Conservation (phyloP, 2,888 invertebrate species). For the Tethea ocularis region DNA sequence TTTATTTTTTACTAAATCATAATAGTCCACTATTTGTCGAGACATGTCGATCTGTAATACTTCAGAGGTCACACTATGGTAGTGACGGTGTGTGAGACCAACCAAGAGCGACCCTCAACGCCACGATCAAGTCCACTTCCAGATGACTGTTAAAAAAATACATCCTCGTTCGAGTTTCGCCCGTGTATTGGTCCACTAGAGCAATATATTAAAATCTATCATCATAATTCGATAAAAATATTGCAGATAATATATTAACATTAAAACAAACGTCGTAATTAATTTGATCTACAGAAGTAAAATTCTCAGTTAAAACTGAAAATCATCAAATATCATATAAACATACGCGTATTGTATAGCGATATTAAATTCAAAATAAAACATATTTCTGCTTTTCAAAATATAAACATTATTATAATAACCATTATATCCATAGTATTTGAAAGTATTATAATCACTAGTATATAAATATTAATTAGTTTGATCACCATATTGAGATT, state of each 20-base stretch:
- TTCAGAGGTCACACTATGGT: conserved; percentile 8
- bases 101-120: conserved; percentile 9
- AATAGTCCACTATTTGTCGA: not conserved
- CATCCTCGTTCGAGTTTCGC: conserved; percentile 32
- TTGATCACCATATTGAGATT: conserved; percentile 45
- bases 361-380: conserved; percentile 54
- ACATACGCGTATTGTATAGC: conserved; percentile 41
- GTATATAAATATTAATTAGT: conserved; percentile 47
- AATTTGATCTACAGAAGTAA: conserved; percentile 50
- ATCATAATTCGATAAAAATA: conserved; percentile 57
- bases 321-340: conserved; percentile 35
- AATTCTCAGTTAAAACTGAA: conserved; percentile 49
- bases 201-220: conserved; percentile 62
- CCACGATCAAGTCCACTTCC: not conserved
- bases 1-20: conserved; percentile 31
- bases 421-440: conserved; percentile 48
- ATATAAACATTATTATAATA: conserved; percentile 61
- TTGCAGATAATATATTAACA: conserved; percentile 61
- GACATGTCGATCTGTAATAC: not conserved
- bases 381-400: conserved; percentile 60
- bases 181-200: conserved; percentile 45
- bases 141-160: not conserved
- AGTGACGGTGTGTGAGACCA: conserved; percentile 9
- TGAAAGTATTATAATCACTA: conserved; percentile 61
- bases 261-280: conserved; percentile 49